phyloP scores from a whole-genome alignment of 2,888 invertebrate species.

The Tromatobia lineatoria region DNA sequence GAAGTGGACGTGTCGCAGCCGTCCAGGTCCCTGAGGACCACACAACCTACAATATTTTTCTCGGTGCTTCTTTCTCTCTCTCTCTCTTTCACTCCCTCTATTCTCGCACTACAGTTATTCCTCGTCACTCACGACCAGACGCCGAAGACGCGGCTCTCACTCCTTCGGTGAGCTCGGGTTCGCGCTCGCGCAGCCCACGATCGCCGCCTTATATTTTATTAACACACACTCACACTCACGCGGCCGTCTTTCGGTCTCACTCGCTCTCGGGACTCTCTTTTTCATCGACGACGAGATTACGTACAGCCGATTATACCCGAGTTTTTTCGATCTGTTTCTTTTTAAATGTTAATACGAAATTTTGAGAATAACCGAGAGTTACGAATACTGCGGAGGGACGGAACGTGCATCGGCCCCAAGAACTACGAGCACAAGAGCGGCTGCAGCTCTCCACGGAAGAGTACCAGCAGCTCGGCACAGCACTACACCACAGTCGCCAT shows the following conservation, averaged over 20 bases:
- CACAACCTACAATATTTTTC: constrained; percentile 29
- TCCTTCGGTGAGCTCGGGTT: constrained; percentile 22
- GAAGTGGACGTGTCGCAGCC: constrained; percentile 44
- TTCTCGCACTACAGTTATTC: constrained; percentile 12
- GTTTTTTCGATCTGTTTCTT: no score
- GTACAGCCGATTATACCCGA: constrained; percentile 12
- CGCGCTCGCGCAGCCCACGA: constrained; percentile 58
- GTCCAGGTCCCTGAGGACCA: constrained; percentile 16
- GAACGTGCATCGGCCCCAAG: constrained; percentile 39
- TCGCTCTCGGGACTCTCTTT: constrained; percentile 29
- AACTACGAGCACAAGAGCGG: constrained; percentile 39
- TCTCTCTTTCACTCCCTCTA: constrained; percentile 21
- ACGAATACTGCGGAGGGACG: constrained; percentile 11
- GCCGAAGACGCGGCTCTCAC: constrained; percentile 54
- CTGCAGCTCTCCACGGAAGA: constrained; percentile 46
- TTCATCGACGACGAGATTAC: constrained; percentile 10
- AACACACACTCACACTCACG: constrained; percentile 42
- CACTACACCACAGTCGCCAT: constrained; percentile 64
- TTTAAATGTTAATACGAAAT: not conserved
- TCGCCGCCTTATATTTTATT: constrained; percentile 55
- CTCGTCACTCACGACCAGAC: constrained; percentile 48
- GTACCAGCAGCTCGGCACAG: constrained; percentile 44
- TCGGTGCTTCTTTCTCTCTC: not conserved
- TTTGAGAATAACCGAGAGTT: not conserved
- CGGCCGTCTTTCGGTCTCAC: constrained; percentile 12